Evolutionary conservation across 2,113 vertebrate genomes (phyloP).

Genomic region (Bagarius yarrelli): DNA sequence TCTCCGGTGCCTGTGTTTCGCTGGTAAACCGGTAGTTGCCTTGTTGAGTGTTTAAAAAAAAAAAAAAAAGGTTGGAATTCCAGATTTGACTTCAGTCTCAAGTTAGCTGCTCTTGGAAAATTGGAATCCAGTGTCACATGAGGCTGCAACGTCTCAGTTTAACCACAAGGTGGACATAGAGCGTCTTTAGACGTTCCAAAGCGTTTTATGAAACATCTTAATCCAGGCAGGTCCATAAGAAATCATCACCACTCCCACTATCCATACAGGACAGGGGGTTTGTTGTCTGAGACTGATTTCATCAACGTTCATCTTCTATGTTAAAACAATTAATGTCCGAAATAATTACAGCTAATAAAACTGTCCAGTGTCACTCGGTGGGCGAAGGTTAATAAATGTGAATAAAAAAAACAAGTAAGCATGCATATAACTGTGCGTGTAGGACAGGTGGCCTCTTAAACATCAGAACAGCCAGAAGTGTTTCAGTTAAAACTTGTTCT

Average conservation of each 20-base stretch:
- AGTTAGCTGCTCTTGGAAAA: conserved; percentile 26
- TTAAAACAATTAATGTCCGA: conserved; percentile 29
- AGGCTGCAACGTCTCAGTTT: conserved; percentile 20
- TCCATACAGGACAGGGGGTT: not conserved
- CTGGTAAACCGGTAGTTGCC: conserved; percentile 40
- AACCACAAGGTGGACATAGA: conserved; percentile 43
- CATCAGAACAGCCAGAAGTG: not conserved
- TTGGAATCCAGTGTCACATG: not conserved
- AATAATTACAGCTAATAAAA: not conserved
- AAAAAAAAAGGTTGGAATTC: conserved; percentile 5
- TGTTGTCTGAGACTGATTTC: not conserved
- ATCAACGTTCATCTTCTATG: too few relatives aligned
- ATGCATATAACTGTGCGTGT: conserved; percentile 3
- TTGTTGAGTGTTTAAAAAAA: conserved; percentile 17
- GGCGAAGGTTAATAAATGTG: not conserved
- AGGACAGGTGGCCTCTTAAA: too few relatives aligned
- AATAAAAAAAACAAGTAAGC: conserved; percentile 15
- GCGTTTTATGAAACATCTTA: not conserved
- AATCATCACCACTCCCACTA: not conserved
- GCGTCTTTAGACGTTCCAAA: conserved; percentile 6
- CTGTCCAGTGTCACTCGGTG: not conserved
- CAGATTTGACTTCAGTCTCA: not conserved
- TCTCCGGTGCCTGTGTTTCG: conserved; percentile 31
- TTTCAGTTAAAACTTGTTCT: conserved; percentile 79
- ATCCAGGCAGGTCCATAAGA: not conserved